These are phyloP conservation scores for Neodontobutis hainanensis DNA, from an alignment of 2,113 vertebrate species.

Conservation along the genomic window DNA sequence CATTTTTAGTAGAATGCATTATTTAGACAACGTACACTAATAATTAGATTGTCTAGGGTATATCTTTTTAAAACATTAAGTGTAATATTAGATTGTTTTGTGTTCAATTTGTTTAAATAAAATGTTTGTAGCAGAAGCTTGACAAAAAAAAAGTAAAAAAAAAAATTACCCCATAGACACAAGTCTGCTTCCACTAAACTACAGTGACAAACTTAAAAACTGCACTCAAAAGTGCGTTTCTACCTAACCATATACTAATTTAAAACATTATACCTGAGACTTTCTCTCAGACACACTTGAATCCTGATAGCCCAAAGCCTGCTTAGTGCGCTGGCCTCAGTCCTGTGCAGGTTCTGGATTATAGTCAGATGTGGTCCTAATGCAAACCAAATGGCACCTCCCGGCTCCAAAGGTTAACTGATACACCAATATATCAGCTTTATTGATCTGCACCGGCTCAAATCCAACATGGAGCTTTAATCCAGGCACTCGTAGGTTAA, in stretches of 20 bases:
- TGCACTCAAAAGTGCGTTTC: background rate
- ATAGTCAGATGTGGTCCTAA: slow-evolving; percentile 83
- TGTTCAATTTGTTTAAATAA: too few species aligned
- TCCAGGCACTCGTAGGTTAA: slow-evolving; percentile 62
- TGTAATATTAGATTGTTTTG: too few species aligned
- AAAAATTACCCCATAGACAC: too few species aligned
- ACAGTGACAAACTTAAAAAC: background rate
- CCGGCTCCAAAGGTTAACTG: slow-evolving; percentile 73
- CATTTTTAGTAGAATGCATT: too few species aligned
- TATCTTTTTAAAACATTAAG: too few species aligned
- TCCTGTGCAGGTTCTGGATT: slow-evolving; percentile 78
- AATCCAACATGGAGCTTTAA: slow-evolving; percentile 76
- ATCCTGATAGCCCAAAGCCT: slow-evolving; percentile 47
- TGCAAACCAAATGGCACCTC: slow-evolving; percentile 79
- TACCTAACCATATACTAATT: background rate
- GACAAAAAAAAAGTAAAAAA: too few species aligned
- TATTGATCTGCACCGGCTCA: slow-evolving; percentile 82
- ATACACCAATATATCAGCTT: slow-evolving; percentile 84
- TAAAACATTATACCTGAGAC: too few species aligned
- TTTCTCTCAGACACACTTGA: slow-evolving; percentile 1
- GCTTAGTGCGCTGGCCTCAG: slow-evolving; percentile 36
- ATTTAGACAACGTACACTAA: too few species aligned
- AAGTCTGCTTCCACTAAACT: background rate
- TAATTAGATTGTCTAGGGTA: too few species aligned
- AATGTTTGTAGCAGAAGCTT: too few species aligned